Base-by-base conservation (phyloP, 1,140 invertebrate species). In the Bombus superbus region DNA sequence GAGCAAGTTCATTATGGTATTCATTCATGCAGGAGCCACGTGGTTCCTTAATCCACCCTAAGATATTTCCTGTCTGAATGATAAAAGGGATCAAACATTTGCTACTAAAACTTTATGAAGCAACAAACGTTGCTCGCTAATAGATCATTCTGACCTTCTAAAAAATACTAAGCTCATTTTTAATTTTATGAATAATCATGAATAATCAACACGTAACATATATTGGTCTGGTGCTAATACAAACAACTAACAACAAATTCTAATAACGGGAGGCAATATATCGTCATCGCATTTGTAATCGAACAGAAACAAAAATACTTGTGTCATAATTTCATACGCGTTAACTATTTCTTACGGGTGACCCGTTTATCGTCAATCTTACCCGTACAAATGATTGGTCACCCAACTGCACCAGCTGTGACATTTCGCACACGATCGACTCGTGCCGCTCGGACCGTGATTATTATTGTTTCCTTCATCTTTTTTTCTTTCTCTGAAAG, bases 381-480 rank as follows among this genome's bases (percentile, higher is more conserved):
- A n/a, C 18, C 25, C 22, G 10, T 47, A 40, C 40, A 59, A 62
- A 42, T 44, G 53, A 79, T 79, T 72, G 83, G 57, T 85, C 68
- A 53, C 28, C 47, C 66, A 35, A 44, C 10, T 47, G 69, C 42
- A 73, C 83, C 86, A 91, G 89, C 89, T 88, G 89, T 79, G 86
- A 89, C 73, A 89, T 87, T 83, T 89, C 72, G 89, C 85, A 74
- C 81, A 83, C 57, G 87, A 91, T 89, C 78, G 83, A 83, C 80
- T 86, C 85, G 81, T 88, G 74, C 81, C 87, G 81, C 13, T 78
- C 59, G 79, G 53, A 75, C 84, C 62, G 35, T 57, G 89, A 90
- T 90, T 90, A 90, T 91, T 89, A 87, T 91, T 91, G 87, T 89
- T 90, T 90, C 89, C 73, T 72, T 69, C 40, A 73, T 38, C 64